Base-by-base conservation (phyloP, 2,797 vertebrate genomes). In the Acipenser ruthenus region DNA sequence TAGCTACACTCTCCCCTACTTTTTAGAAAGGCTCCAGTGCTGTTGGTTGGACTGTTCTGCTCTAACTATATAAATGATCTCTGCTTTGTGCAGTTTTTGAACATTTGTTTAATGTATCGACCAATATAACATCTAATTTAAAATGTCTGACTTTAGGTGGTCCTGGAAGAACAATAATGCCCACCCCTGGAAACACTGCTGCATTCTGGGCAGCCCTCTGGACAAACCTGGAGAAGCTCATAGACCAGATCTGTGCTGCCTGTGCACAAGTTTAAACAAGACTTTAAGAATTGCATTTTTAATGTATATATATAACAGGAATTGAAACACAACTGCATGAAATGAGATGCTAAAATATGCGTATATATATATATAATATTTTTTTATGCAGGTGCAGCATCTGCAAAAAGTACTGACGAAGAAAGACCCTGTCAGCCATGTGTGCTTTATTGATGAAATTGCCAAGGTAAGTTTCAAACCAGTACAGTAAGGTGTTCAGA, bases 371-470 rank as follows among this genome's bases (percentile, higher is more conserved):
- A 47, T 49, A 49, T 55, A n/a, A 18, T 18, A 18, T 18, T 18
- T 10, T 60, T 8, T 53, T 37, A 0, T 71, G 53, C 70, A 99
- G 96, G 95, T 99, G 64, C 95, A 97, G 71, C 95, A 99, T 82
- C 90, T 98, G 69, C 96, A 98, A 84, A 97, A 95, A 79, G 94
- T 99, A 53, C 73, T 99, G 76, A 84, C 85, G 61, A 98, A 95
- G 82, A 99, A 98, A 82, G 96, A 99, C 78, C 96, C 96, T 0
- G 95, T 98, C 73, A 95, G 92, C 73, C 96, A 98, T 4, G 82
- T 96, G 76, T 96, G 95, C 80, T 99, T 99, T 81, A 95, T 98
- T 70, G 94, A 98, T 68, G 96, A 98, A 78, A 92, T 99, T 80
- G 80, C 90, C 73, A 98, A 98, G 94, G 96, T 98, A 83, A 82